Base-by-base conservation (phyloP, 2,888 invertebrate genomes). In the Dinocampus coccinellae region DNA sequence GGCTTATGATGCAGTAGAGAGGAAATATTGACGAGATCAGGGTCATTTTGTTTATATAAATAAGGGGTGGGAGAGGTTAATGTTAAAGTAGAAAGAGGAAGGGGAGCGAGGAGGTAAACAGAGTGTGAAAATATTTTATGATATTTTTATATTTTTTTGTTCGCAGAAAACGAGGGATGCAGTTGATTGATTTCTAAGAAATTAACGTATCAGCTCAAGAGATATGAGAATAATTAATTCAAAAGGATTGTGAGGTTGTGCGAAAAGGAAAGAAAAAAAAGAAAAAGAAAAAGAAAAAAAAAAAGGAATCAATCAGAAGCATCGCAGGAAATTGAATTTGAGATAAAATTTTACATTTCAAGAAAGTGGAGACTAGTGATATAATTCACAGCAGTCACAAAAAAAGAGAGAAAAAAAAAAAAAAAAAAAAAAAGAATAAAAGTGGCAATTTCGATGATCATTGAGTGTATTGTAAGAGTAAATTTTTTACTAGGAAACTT, bases 181-280 rank as follows among this genome's bases (percentile, higher is more conserved):
- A 22, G 57, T 39, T 24, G 66, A 57, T 29, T n/a, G 6, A 29
- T 64, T 64, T 64, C 63, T 64, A 11, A 53, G 29, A 61, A 47
- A 34, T 26, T 11, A 34, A 22, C 58, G 47, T 29, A 69, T 36
- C 65, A 42, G 61, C 72, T 58, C 60, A 60, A 42, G 16, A 33
- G 42, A 26, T 24, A 70, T 47, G 42, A 39, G 60, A 70, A 70
- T 68, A 64, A 61, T 65, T 57, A 36, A 53, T 55, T 42, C 16
- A 34, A 47, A 70, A 67, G 57, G 47, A 63, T 53, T 53, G n/a
- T 11, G 62, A 67, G 13, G 58, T 36, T 61, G 52, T 47, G 22
- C 26, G n/a, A 34, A 34, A 53, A 33, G 34, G 13, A 11, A 13
- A 53, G n/a, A n/a, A n/a, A n/a, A n/a, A n/a, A n/a, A n/a, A n/a